Evolutionary conservation across 2,888 invertebrate genomes (phyloP).

Genomic region (Apeira syringaria): DNA sequence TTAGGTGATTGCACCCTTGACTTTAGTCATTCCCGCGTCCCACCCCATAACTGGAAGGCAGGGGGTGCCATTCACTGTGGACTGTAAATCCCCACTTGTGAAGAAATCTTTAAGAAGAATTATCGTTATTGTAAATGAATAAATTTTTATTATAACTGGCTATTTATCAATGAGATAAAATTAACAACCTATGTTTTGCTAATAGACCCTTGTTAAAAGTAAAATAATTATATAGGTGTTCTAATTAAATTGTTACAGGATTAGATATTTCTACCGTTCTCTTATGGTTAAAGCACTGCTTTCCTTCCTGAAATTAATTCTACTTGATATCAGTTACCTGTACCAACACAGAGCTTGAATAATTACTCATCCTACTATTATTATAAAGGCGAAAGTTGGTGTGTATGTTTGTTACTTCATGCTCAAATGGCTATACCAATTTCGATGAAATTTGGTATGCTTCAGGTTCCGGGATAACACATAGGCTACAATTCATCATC

Average conservation of each 20-base stretch:
- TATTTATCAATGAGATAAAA: conserved; percentile 78
- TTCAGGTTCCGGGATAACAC: no score
- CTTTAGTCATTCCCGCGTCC: conserved; percentile 53
- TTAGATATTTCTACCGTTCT: conserved; percentile 76
- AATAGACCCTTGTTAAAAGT: conserved; percentile 78
- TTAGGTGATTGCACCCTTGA: conserved; percentile 69
- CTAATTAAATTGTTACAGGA: conserved; percentile 80
- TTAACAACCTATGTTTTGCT: conserved; percentile 73
- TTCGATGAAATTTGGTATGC: no score
- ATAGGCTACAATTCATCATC: no score
- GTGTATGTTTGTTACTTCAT: no score
- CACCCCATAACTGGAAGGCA: conserved; percentile 19
- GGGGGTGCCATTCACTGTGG: conserved; percentile 39
- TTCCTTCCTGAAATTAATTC: no score
- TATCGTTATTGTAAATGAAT: conserved; percentile 79
- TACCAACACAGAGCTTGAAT: no score
- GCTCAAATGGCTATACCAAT: no score
- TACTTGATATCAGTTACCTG: no score
- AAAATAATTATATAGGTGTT: conserved; percentile 79
- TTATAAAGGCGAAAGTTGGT: no score
- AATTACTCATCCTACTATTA: no score
- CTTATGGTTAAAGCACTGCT: no score
- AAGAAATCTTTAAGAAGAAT: conserved; percentile 63
- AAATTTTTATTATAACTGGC: conserved; percentile 77
- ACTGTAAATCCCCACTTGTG: conserved; percentile 57